Conservation (phyloP, 2,888 invertebrate species). For the Phrixothrix hirtus region DNA sequence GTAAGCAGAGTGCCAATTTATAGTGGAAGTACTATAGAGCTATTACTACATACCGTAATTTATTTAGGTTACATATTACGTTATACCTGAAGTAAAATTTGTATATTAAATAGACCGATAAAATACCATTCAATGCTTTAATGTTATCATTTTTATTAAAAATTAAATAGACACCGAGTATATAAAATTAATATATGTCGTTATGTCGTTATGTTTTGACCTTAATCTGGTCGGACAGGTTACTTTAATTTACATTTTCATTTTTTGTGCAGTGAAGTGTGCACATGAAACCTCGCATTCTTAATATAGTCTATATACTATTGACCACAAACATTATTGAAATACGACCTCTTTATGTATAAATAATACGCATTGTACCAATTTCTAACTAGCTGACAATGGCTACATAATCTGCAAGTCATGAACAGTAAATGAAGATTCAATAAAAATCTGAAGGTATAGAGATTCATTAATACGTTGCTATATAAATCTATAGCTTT, state of each 20-base stretch:
- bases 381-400: slow-evolving; percentile 34
- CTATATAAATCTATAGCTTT: neutral
- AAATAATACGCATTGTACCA: slow-evolving; percentile 23
- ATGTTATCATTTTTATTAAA: no score
- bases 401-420: slow-evolving; percentile 34
- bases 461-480: neutral
- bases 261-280: slow-evolving; percentile 7
- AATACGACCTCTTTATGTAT: slow-evolving; percentile 7
- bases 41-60: no score
- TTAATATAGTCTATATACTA: slow-evolving; percentile 7
- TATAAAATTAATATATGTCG: no score
- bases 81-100: no score
- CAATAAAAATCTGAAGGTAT: neutral
- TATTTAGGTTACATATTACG: no score
- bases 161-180: no score
- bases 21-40: no score
- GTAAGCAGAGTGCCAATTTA: no score
- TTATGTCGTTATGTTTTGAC: no score
- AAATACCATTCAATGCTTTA: no score
- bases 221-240: slow-evolving; percentile 7
- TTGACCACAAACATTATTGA: slow-evolving; percentile 13
- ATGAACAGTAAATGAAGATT: slow-evolving; percentile 24
- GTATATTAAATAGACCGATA: no score
- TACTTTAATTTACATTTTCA: slow-evolving; percentile 6
- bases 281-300: slow-evolving; percentile 11